Evolutionary conservation across 2,113 vertebrate species (phyloP).

Genomic region (Scomber scombrus): DNA sequence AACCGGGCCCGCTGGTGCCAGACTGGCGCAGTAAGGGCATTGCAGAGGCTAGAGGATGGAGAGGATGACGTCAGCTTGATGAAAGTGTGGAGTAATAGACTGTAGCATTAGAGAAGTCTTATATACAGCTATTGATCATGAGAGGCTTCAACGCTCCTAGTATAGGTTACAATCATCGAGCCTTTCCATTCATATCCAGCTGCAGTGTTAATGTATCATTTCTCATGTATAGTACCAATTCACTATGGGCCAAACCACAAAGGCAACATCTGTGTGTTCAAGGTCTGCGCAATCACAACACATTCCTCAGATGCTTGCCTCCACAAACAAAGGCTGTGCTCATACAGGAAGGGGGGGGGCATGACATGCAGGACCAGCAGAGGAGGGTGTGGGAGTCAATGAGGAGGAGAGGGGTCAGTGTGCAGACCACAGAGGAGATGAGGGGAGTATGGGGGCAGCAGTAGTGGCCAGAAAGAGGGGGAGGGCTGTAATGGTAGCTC

Average conservation of each 20-base stretch:
- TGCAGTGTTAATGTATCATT: slow-evolving; percentile 21
- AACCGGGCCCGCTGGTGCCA: slow-evolving; percentile 54
- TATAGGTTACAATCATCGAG: slow-evolving; percentile 5
- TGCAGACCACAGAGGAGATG: slow-evolving; percentile 17
- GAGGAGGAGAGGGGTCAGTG: slow-evolving; percentile 49
- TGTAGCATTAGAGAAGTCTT: neutral
- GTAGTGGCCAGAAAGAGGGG: neutral
- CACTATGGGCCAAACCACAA: slow-evolving; percentile 57
- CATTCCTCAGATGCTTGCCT: slow-evolving; percentile 81
- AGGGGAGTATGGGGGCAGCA: neutral
- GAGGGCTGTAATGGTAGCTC: slow-evolving; percentile 22
- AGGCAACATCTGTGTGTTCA: slow-evolving; percentile 69
- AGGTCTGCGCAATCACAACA: slow-evolving; percentile 70
- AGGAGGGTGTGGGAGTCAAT: slow-evolving; percentile 53
- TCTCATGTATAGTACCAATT: slow-evolving; percentile 34
- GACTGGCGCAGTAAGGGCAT: slow-evolving; percentile 39
- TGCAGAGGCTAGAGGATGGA: slow-evolving; percentile 13
- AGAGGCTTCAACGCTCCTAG: neutral
- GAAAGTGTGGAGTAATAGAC: slow-evolving; percentile 31
- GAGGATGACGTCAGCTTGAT: slow-evolving; percentile 29
- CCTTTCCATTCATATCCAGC: slow-evolving; percentile 8
- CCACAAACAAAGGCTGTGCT: slow-evolving; percentile 73
- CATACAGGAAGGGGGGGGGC: slow-evolving; percentile 48
- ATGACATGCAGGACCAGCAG: slow-evolving; percentile 33
- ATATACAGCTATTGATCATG: slow-evolving; percentile 10